Evolutionary conservation across 2,113 vertebrate species (phyloP), one percentile per base, ranked within the genome.

Genomic region (Melospiza melodia): DNA sequence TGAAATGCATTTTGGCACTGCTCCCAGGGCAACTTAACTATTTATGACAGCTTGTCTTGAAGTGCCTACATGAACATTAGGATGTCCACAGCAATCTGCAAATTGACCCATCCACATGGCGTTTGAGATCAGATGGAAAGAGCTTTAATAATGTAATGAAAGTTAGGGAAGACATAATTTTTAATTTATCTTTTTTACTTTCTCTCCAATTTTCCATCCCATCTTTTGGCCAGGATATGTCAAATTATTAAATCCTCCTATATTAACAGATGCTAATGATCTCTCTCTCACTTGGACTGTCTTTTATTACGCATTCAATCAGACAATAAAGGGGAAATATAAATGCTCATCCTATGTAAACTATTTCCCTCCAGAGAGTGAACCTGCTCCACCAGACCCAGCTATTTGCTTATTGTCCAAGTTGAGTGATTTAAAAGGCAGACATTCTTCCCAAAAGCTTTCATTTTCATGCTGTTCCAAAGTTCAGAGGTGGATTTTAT

Each of bases 31-130:
- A 97, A 51, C 65, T 96, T 94, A 97, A 96, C 96, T 97, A 86
- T 97, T 98, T 97, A 95, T 96, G 97, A 98, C 97, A 96, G 95
- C 96, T 97, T 96, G 96, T 98, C 97, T 98, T 97, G 87, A 97
- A 97, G 96, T 93, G 95, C 90, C 94, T 95, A 95, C 75, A 94
- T 33, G 88, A 96, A 84, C 94, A 93, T 96, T 96, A 95, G 95
- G 84, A 91, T 95, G 95, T 91, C 96, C 94, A 90, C 3, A 2
- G 96, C 97, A 97, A 96, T 97, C 97, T 98, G 94, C 89, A 98
- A 96, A 97, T 97, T 96, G 97, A 97, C 79, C 71, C 87, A 93
- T 96, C 94, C 94, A 63, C 87, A 83, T 95, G 95, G 95, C 88
- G 92, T 95, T 93, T 90, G 87, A 93, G 92, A 96, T 95, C 79